Conservation (phyloP, 2,888 invertebrate species). For the Phengaris arion region DNA sequence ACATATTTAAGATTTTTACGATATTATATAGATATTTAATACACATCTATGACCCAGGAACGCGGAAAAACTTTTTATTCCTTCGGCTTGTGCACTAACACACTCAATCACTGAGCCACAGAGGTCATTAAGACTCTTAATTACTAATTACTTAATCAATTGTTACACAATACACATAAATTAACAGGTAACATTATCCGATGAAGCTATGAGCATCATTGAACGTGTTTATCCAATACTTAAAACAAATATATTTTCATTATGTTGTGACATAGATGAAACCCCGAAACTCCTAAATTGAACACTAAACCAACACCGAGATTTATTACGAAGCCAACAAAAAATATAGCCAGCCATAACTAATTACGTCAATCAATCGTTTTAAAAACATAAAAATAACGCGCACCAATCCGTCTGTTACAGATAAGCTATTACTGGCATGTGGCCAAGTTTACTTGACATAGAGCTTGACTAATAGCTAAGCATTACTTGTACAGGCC, state of each 20-base stretch:
- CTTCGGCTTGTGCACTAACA: too few relatives aligned
- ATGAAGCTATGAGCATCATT: neutral
- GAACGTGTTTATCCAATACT: neutral
- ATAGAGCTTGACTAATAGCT: constrained; percentile 23
- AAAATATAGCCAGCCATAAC: constrained; percentile 33
- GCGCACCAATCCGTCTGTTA: constrained; percentile 38
- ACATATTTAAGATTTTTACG: too few relatives aligned
- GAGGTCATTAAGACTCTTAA: too few relatives aligned
- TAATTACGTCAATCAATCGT: constrained; percentile 44
- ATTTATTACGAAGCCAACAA: constrained; percentile 19
- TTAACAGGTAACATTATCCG: too few relatives aligned
- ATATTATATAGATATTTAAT: too few relatives aligned
- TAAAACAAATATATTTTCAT: neutral
- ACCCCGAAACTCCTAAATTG: neutral
- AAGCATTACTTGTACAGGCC: constrained; percentile 24
- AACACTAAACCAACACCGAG: constrained; percentile 1
- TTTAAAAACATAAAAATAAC: constrained; percentile 36
- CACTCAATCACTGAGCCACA: too few relatives aligned
- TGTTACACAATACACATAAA: too few relatives aligned
- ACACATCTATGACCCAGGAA: too few relatives aligned
- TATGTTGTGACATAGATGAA: neutral
- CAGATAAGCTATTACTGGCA: constrained; percentile 46
- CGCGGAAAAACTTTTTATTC: too few relatives aligned
- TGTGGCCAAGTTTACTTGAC: constrained; percentile 41
- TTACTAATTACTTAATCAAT: too few relatives aligned